Base-by-base conservation (phyloP, 2,888 invertebrate species). In the Empis livida region DNA sequence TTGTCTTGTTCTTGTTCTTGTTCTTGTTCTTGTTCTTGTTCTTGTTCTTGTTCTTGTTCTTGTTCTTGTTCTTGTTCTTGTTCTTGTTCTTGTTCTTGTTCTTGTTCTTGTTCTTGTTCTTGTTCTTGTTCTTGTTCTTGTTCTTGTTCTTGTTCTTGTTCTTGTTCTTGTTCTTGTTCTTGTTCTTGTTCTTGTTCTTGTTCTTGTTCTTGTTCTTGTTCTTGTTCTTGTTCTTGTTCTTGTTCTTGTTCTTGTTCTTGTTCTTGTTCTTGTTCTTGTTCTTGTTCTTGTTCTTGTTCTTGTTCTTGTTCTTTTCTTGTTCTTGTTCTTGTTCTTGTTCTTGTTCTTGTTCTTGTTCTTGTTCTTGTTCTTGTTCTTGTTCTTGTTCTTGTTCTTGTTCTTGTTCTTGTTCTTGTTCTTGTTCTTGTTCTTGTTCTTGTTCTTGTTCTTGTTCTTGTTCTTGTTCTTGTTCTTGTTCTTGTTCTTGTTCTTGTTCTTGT, bases 161-260 rank as follows among this genome's bases (percentile, higher is more conserved):
- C 15, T 40, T 40, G 40, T 15, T 40, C 15, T n/a, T 40, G 16
- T 16, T 40, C 15, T 15, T 40, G 40, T 40, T 40, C 15, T 16
- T 40, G 40, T 40, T 40, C 40, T 41, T 41, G 41, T 41, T 41
- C 15, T 15, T 41, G 15, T 41, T 41, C 15, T 41, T 41, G 41
- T 41, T 41, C 15, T 41, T 41, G 41, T 41, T 41, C 15, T 41
- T 41, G 41, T 41, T 41, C 15, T 41, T 41, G 41, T 41, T 41
- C 15, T 41, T 41, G 40, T 40, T 40, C 40, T 40, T 40, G 40
- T 40, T 40, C 40, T 40, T 40, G 40, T 40, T 40, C 40, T 40
- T 40, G 40, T 40, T 40, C 40, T 40, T 40, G 40, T 40, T 40
- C 40, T 40, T 40, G 40, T 40, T 40, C 40, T 40, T 40, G 40